These are phyloP conservation scores for Protula sp. DNA, from an alignment of 2,888 invertebrate genomes.

Conservation along the genomic window DNA sequence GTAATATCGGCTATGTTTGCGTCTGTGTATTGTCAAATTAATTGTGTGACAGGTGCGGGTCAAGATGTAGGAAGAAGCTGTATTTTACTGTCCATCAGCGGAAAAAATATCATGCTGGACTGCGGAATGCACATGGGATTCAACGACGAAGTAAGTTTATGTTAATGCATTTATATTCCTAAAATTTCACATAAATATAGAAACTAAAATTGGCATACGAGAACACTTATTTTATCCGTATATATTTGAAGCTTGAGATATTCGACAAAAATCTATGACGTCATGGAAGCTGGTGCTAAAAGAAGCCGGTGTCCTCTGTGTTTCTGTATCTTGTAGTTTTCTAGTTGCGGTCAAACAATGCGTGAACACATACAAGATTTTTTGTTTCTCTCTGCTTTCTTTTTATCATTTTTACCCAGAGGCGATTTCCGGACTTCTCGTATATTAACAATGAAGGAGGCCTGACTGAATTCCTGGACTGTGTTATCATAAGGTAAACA, in stretches of 20 bases:
- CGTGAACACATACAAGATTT: too few species aligned
- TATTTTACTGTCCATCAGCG: constrained; percentile 88
- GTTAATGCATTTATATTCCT: too few species aligned
- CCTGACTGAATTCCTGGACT: constrained; percentile 90
- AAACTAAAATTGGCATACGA: too few species aligned
- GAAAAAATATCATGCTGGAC: constrained; percentile 98
- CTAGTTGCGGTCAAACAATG: too few species aligned
- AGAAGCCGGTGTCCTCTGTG: too few species aligned
- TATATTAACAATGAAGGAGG: constrained; percentile 82
- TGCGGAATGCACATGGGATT: constrained; percentile 99
- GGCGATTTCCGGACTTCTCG: constrained; percentile 95
- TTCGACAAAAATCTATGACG: too few species aligned
- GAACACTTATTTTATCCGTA: background rate
- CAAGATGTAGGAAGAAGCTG: constrained; percentile 95
- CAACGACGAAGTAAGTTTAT: constrained; percentile 78
- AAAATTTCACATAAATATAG: background rate
- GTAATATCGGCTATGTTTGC: background rate
- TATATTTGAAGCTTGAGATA: background rate
- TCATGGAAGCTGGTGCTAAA: too few species aligned
- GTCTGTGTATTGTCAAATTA: background rate
- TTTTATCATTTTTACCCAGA: constrained; percentile 42
- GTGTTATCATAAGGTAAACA: constrained; percentile 74
- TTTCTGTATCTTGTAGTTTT: too few species aligned
- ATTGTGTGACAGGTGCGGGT: background rate
- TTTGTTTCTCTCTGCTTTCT: too few species aligned